phyloP scores from a whole-genome alignment of 2,888 invertebrate species.

The Mythimna ferrago region DNA sequence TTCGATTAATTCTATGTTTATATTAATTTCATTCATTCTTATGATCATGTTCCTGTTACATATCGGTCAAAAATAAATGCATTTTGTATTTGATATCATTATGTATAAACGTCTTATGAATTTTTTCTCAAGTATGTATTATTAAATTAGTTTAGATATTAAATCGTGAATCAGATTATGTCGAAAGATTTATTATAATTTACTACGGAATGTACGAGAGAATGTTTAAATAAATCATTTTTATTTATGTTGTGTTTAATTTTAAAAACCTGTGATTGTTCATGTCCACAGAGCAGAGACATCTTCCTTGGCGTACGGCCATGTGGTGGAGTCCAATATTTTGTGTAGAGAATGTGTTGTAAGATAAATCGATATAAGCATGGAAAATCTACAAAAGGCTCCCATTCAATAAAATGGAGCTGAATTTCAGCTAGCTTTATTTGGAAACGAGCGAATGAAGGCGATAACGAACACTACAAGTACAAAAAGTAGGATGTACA shows the following conservation, averaged over 20 bases:
- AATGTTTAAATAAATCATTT: conserved; percentile 48
- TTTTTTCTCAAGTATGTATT: conserved; percentile 4
- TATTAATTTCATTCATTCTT: neutral
- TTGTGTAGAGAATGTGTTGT: no score
- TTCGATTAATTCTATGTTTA: neutral
- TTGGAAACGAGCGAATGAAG: no score
- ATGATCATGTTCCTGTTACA: conserved; percentile 10
- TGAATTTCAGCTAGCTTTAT: no score
- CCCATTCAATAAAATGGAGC: no score
- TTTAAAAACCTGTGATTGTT: neutral
- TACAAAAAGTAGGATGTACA: no score
- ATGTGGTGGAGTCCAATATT: no score
- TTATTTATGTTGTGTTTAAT: conserved; percentile 33
- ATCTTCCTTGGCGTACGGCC: no score
- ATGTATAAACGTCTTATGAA: conserved; percentile 3
- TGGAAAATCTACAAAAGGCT: no score
- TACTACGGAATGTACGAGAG: conserved; percentile 21
- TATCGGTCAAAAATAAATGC: neutral
- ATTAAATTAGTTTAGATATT: conserved; percentile 8
- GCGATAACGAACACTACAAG: no score
- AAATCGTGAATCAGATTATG: conserved; percentile 26
- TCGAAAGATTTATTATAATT: conserved; percentile 17
- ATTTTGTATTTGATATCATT: conserved; percentile 7
- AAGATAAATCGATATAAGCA: no score
- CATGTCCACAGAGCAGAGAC: no score